Percentiles rank a stretch among this genome's conserved stretches.
Evolutionary conservation across 2,888 invertebrate genomes (phyloP).

Genomic region (Drosophila diplacantha): DNA sequence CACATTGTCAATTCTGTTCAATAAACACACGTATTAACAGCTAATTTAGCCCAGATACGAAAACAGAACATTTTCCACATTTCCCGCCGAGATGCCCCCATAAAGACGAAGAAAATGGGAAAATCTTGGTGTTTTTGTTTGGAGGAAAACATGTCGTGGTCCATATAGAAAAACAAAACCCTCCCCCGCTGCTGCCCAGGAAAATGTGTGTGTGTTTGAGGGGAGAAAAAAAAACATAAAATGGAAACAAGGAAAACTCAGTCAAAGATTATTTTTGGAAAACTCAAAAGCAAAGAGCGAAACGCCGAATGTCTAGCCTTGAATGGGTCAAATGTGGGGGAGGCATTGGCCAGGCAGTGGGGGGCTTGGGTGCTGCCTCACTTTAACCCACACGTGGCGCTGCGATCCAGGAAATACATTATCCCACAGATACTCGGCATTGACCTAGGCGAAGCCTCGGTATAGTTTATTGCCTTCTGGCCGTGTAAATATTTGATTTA

Average conservation of each 20-base stretch:
- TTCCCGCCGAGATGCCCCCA: conserved; percentile 24
- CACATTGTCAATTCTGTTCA: conserved; percentile 19
- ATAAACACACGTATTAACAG: conserved; percentile 31
- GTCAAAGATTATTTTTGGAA: conserved; percentile 37
- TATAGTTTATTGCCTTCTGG: conserved; percentile 46
- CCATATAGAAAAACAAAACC: conserved; percentile 38
- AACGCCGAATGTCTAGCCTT: conserved; percentile 42
- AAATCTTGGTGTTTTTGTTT: conserved; percentile 41
- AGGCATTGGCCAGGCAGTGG: not conserved
- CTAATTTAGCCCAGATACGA: conserved; percentile 15
- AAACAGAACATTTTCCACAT: conserved; percentile 19
- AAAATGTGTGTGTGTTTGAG: conserved; percentile 15
- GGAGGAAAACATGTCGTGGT: conserved; percentile 43
- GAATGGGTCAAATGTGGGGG: conserved; percentile 32
- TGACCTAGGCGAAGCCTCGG: conserved; percentile 59
- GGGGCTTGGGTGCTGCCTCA: not conserved
- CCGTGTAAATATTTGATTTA: conserved; percentile 49
- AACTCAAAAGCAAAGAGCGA: conserved; percentile 8
- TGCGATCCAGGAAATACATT: conserved; percentile 54
- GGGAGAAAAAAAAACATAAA: conserved; percentile 7
- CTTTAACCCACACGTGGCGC: conserved; percentile 26
- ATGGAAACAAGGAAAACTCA: conserved; percentile 41
- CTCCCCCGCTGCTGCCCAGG: conserved; percentile 2
- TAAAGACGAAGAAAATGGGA: conserved; percentile 24
- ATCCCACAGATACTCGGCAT: conserved; percentile 38